Evolutionary conservation across 2,113 vertebrate species (phyloP).

Genomic region (Lynx canadensis): DNA sequence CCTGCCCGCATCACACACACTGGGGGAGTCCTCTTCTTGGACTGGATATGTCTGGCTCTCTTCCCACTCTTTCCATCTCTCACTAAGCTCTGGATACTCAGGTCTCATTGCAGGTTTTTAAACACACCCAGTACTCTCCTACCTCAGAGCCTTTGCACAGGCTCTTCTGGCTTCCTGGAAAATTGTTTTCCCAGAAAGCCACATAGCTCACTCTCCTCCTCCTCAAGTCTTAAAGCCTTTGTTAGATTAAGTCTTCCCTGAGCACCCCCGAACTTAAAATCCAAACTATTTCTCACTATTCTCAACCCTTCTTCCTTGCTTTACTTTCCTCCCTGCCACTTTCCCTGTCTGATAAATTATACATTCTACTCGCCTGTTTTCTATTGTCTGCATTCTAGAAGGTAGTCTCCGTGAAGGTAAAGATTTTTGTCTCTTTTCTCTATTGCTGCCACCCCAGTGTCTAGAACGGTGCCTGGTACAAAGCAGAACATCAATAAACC

Average conservation of each 20-base stretch:
- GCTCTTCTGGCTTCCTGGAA: not conserved
- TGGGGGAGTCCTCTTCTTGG: not conserved
- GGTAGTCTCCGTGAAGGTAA: not conserved
- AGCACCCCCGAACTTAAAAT: not conserved
- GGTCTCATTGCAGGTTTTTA: not conserved
- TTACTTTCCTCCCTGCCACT: not conserved
- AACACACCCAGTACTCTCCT: not conserved
- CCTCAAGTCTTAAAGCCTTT: not conserved
- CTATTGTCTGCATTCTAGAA: not conserved
- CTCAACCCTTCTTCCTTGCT: not conserved
- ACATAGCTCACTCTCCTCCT: not conserved
- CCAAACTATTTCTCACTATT: not conserved
- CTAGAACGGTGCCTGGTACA: not conserved
- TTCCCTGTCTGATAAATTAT: not conserved
- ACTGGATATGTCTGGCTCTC: not conserved
- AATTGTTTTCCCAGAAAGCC: not conserved
- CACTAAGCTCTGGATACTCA: not conserved
- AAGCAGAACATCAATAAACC: not conserved
- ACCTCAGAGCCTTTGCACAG: not conserved
- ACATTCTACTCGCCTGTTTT: not conserved
- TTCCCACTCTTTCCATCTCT: not conserved
- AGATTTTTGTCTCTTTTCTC: not conserved
- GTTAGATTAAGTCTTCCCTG: not conserved
- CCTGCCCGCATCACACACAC: not conserved
- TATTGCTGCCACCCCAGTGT: not conserved